Percentiles rank a stretch among this genome's conserved stretches.
Evolutionary conservation across 1,140 invertebrate species (phyloP).

Genomic region (Psilanteris sp.): DNA sequence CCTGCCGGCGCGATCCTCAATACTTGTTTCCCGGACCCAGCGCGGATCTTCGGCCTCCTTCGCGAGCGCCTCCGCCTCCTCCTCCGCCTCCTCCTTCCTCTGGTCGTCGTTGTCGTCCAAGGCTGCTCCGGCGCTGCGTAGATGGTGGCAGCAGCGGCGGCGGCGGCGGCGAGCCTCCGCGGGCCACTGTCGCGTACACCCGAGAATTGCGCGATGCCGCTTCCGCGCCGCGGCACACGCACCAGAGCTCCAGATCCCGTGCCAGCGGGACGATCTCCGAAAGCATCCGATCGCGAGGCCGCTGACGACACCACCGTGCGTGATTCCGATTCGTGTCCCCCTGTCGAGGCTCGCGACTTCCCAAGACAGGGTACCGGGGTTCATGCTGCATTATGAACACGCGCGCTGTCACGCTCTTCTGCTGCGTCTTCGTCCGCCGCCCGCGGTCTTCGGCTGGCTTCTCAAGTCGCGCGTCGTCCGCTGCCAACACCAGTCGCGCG

Average conservation of each 20-base stretch:
- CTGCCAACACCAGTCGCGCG: conserved; percentile 38
- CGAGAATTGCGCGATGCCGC: conserved; percentile 27
- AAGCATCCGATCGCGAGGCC: conserved; percentile 57
- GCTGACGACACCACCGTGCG: conserved; percentile 43
- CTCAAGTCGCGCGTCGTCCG: conserved; percentile 45
- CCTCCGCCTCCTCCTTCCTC: conserved; percentile 21
- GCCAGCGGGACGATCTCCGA: conserved; percentile 53
- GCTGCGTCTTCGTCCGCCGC: conserved; percentile 12
- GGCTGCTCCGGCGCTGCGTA: conserved; percentile 30
- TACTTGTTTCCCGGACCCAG: conserved; percentile 37
- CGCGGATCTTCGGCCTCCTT: conserved; percentile 21
- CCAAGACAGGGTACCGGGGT: conserved; percentile 74
- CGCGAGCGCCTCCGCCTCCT: conserved; percentile 22
- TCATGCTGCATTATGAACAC: conserved; percentile 79
- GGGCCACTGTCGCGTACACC: conserved; percentile 28
- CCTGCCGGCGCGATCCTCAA: conserved; percentile 21
- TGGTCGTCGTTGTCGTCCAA: conserved; percentile 44
- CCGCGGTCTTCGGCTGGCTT: conserved; percentile 8
- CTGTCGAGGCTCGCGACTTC: conserved; percentile 76
- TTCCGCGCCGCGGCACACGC: conserved; percentile 39
- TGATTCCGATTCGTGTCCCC: conserved; percentile 66
- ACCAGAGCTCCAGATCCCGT: conserved; percentile 47
- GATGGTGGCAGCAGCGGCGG: conserved; percentile 42
- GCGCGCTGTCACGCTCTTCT: conserved; percentile 66
- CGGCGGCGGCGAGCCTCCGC: conserved; percentile 39